Evolutionary conservation across 2,797 vertebrate genomes (phyloP), one percentile per base, ranked within the genome.

Genomic region (Eleutherodactylus coqui): DNA sequence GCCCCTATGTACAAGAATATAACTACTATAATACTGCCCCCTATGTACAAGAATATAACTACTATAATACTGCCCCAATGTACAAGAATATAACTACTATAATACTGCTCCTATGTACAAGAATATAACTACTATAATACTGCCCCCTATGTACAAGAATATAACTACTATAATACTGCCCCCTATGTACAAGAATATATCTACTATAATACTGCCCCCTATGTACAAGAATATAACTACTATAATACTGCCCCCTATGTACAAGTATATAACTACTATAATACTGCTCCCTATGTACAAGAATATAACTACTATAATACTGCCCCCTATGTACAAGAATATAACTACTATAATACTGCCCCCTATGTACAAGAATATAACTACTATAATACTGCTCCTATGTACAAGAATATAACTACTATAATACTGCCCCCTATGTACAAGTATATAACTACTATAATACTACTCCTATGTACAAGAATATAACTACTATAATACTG

Each of bases 241-340:
- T 64, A 64, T 64, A 64, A 55, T 55, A 55, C 53, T 55, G 53
- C 53, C 53, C 11, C 53, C 60, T 64, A 64, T 64, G 14, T 64
- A 64, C 60, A 64, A 16, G 60, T 14, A 64, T 64, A 64, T 64
- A 64, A 64, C 60, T 64, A 64, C 62, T 67, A 67, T 36, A 67
- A 67, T 67, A 36, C 62, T 67, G 62, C 62, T 21, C n/a, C 32
- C 29, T 67, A 67, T 67, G 24, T 67, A 67, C 62, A 67, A 67
- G 62, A 67, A 67, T 67, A 67, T 67, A 67, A 34, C 62, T 67
- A 67, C 62, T 67, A 67, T 36, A 67, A 36, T 67, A 67, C 62
- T 67, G 32, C 62, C 27, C 6, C 60, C 60, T 62, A 62, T 62
- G 6, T 62, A 62, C 60, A 62, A 32, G 60, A 62, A 62, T 62